A percentile compares a stretch with the other conserved stretches of the same genome.
These are phyloP conservation scores for Branchipolynoe longqiensis DNA, from an alignment of 2,888 invertebrate genomes.

Conservation along the genomic window DNA sequence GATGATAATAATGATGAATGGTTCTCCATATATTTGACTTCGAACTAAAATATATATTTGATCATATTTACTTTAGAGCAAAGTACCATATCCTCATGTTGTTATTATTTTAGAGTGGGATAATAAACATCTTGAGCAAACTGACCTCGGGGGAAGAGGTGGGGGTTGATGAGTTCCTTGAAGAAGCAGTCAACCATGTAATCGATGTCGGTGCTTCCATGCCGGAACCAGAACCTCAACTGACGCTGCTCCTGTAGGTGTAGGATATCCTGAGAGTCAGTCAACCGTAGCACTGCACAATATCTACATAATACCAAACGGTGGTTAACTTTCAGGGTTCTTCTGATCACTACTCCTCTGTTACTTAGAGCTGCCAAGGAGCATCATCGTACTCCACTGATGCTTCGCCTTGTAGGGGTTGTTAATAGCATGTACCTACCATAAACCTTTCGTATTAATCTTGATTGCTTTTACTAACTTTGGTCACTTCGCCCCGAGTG, in stretches of 20 bases:
- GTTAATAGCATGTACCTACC: no score
- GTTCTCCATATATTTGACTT: neutral
- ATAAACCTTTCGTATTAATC: no score
- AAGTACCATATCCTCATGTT: no score
- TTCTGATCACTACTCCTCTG: no score
- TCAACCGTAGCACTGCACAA: neutral
- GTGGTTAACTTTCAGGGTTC: no score
- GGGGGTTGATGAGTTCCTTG: constrained; percentile 61
- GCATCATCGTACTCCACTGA: no score
- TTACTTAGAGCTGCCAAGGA: no score
- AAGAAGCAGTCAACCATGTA: constrained; percentile 60
- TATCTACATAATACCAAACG: no score
- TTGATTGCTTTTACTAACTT: no score
- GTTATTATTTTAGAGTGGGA: neutral
- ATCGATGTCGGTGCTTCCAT: constrained; percentile 37
- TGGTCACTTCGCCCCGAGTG: no score
- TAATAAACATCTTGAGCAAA: neutral
- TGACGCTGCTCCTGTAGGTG: constrained; percentile 61
- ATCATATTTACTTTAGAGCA: neutral
- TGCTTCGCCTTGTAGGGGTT: no score
- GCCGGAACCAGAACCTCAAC: constrained; percentile 65
- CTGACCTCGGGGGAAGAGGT: constrained; percentile 65
- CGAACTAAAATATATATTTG: constrained; percentile 8
- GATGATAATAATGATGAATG: neutral
- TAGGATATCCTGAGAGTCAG: neutral